Evolutionary conservation across 1,140 invertebrate genomes (phyloP).

Genomic region (Diorhabda carinulata): DNA sequence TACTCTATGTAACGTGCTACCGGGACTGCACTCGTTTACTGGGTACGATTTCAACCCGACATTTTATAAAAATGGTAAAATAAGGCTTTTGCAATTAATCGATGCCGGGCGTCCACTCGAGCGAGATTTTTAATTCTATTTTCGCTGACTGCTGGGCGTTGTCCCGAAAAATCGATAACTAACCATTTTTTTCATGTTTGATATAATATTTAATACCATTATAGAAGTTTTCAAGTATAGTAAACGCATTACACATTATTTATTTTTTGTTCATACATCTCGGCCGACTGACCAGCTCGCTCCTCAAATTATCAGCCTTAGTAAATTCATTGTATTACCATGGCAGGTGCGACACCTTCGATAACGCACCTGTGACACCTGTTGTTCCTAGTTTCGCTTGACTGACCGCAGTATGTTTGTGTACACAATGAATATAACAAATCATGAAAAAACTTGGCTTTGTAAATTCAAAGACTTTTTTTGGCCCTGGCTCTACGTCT

Average conservation of each 20-base stretch:
- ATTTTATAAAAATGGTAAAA: not conserved
- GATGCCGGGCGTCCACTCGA: no score
- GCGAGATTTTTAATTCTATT: not conserved
- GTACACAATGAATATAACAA: no score
- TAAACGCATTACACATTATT: not conserved
- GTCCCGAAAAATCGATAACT: not conserved
- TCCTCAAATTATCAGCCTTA: no score
- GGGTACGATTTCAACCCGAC: not conserved
- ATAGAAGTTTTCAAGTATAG: not conserved
- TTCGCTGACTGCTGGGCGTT: not conserved
- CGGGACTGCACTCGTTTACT: not conserved
- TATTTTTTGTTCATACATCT: not conserved
- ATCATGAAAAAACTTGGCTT: no score
- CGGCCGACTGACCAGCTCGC: not conserved
- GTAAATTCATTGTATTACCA: no score
- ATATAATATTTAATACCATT: not conserved
- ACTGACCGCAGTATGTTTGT: no score
- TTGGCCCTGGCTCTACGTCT: no score
- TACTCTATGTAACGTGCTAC: not conserved
- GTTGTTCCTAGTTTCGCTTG: no score
- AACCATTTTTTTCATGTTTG: not conserved
- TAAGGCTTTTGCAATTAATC: not conserved
- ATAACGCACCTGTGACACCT: no score
- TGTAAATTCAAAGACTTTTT: no score
- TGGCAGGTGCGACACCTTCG: no score